Evolutionary conservation across 2,113 vertebrate genomes (phyloP), one percentile per base, ranked within the genome.

Genomic region (Engystomops pustulosus): DNA sequence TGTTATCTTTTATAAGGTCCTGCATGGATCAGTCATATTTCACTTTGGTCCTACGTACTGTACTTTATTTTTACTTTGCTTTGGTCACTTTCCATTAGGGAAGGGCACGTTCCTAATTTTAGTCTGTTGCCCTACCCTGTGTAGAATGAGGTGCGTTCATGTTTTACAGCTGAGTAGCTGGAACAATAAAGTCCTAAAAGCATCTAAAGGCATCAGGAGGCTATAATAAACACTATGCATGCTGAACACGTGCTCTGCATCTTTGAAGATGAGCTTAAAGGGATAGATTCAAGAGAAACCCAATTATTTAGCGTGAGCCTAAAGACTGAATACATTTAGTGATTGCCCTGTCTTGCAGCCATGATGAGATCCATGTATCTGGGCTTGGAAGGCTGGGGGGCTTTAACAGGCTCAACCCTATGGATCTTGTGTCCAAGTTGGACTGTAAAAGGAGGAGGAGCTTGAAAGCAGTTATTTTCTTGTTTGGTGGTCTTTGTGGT

Each of bases 101-200:
- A 84, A 77, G 15, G 60, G 41, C 82, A 84, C 5, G 75, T 69
- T n/a, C 34, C 83, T 85, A 79, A 55, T 79, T 70, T 41, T 69
- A 85, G 49, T 53, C 30, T 27, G 18, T 45, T 78, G 32, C 45
- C 74, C 34, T 79, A 44, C 58, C 44, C 74, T n/a, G 62, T 55
- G 45, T 27, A 70, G 47, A 58, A 55, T 20, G 75, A 75, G 75
- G 75, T 41, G 60, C 27, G 38, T 23, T 15, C 47, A 36, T 85
- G 62, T n/a, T 78, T 84, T 17, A 17, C 18, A 51, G 62, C 32
- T 82, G 74, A 78, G 74, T 77, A 23, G 41, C 30, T 79, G 74
- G 34, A 79, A 79, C 47, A 65, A 69, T 78, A 76, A 45, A 49
- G 51, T 83, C 45, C 51, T 76, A 76, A 83, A 65, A 62, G 72